Base-by-base conservation (phyloP, 1,140 invertebrate genomes). In the Magallana ariakensis region DNA sequence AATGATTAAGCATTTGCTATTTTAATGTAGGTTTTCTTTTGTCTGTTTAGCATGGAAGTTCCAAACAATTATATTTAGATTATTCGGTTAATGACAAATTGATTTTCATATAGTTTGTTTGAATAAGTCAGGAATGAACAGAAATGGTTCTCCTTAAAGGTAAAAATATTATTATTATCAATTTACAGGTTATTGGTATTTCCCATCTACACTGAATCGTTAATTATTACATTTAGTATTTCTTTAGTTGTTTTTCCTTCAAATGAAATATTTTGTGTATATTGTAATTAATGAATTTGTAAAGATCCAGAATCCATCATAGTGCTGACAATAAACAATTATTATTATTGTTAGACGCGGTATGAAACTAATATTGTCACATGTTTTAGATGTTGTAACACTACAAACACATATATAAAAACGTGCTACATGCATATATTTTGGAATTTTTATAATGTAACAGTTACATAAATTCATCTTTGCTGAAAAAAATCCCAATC, bases 91-190 rank as follows among this genome's bases (percentile, higher is more conserved):
- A 75, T 75, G 66, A 75, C 66, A 26, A 75, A 75, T 75, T 75
- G 66, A 10, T 75, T 33, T 75, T 75, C 26, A 75, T 26, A 75
- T 75, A 26, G 22, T 75, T 60, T 26, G 10, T 26, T 26, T 26
- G 19, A 75, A 26, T 33, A 26, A 46, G 33, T 22, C 11, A 26
- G 22, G 11, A 19, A 9, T 26, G 66, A 75, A 75, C 66, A 33
- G 13, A 10, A 5, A 75, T 75, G 66, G 66, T 75, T 75, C 66
- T 75, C 22, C 33, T 75, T 26, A 75, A 75, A 75, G 66, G 66
- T 75, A 75, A 75, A 46, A 26, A 26, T 70, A 8, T 19, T 6
- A 75, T 46, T 46, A 46, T 46, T 46, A 46, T 5, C 13, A 75
- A 13, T 75, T 13, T 9, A 26, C 3, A 75, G 9, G 8, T 11